Conservation (phyloP, 2,888 invertebrate species). For the Diachrysia chrysitis region DNA sequence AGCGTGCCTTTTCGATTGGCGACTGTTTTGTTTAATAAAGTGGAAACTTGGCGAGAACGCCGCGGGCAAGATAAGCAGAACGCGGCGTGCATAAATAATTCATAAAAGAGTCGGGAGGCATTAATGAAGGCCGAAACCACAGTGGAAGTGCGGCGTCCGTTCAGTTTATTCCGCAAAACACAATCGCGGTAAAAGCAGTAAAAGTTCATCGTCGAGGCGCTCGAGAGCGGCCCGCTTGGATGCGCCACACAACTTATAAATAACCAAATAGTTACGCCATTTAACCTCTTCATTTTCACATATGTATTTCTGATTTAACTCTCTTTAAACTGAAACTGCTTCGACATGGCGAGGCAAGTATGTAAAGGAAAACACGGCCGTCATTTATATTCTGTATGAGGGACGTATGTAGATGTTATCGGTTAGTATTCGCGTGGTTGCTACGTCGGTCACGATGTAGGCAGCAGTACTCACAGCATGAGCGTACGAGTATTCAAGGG, state of each 20-base stretch:
- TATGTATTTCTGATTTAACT: constrained; percentile 20
- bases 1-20: constrained; percentile 74
- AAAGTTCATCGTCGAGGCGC: constrained; percentile 61
- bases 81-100: constrained; percentile 83
- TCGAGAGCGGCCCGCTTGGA: constrained; percentile 48
- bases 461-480: constrained; percentile 62
- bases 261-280: constrained; percentile 45
- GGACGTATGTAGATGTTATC: constrained; percentile 48
- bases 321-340: constrained; percentile 13
- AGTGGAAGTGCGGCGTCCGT: constrained; percentile 69
- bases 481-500: constrained; percentile 67
- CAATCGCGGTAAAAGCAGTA: constrained; percentile 66
- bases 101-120: constrained; percentile 81
- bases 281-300: constrained; percentile 40
- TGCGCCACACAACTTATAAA: constrained; percentile 48
- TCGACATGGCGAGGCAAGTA: constrained; percentile 17
- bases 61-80: constrained; percentile 77
- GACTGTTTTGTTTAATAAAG: constrained; percentile 84
- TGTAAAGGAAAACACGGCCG: constrained; percentile 2
- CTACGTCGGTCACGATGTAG: constrained; percentile 56
- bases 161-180: constrained; percentile 61
- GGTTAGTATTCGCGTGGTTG: constrained; percentile 55
- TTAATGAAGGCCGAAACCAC: constrained; percentile 83
- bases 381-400: constrained; percentile 32
- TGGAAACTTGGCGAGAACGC: constrained; percentile 76